Base-by-base conservation (phyloP, 1,140 invertebrate genomes). In the Drosophila carrolli region DNA sequence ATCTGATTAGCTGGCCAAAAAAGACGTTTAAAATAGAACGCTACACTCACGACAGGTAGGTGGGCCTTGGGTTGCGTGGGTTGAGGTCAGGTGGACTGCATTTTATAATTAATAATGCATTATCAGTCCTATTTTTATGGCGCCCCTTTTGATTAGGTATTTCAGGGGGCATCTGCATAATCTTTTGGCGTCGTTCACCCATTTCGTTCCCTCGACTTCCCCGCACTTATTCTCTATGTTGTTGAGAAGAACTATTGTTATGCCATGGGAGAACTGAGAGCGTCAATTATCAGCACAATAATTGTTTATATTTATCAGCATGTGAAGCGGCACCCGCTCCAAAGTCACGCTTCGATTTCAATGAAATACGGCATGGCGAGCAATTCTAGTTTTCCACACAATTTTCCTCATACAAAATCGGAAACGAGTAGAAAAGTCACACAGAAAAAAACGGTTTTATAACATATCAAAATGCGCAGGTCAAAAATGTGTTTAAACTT, bases 251-350 rank as follows among this genome's bases (percentile, higher is more conserved):
- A 51, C 53, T 78, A 66, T 65, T 76, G 62, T 73, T 66, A 29
- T 68, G 55, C 59, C 72, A 53, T 77, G 66, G 43, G 46, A 75
- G 62, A 62, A 32, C 51, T 29, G 60, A 71, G 75, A 60, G 61
- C 63, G 61, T 50, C 84, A 88, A 88, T 88, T 88, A 88, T 88
- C 84, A 74, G 68, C 68, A 44, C 80, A 90, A 83, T 89, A 89
- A 88, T 84, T 89, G 77, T 80, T 71, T 80, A 78, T 84, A 88
- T 79, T 75, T 84, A 83, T 78, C 58, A 79, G 58, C 58, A 80
- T 75, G 59, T 80, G 71, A 61, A 82, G 46, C 60, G 37, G 65
- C 73, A 59, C 73, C 68, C 67, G 67, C 78, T 67, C 47, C 35
- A 85, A 85, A 82, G 82, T 86, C 83, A 79, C 79, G 83, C 83